Evolutionary conservation across 2,888 invertebrate genomes (phyloP).

Genomic region (Leuctra nigra): DNA sequence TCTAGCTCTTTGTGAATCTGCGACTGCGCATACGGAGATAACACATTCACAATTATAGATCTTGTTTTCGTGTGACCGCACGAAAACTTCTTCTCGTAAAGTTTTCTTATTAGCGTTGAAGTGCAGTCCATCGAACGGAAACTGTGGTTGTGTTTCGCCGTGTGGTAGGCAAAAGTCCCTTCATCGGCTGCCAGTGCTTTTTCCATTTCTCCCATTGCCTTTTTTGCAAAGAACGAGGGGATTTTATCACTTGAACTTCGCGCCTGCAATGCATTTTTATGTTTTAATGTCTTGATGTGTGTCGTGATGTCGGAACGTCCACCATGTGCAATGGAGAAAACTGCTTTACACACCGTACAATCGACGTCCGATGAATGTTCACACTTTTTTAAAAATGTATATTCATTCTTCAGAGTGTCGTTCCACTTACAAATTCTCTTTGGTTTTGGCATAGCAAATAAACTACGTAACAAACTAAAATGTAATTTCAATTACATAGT

Average conservation of each 20-base stretch:
- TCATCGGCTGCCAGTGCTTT: neutral
- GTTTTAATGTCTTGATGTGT: neutral
- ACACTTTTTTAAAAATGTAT: no score
- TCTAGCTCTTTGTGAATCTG: neutral
- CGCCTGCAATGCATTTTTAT: no score
- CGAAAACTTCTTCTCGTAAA: no score
- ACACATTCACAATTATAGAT: neutral
- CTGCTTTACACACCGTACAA: neutral
- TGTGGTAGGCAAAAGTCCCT: neutral
- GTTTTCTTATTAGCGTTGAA: no score
- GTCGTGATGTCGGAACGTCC: neutral
- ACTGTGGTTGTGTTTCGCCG: neutral
- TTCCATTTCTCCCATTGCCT: neutral
- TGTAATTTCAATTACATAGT: no score
- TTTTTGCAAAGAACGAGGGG: neutral
- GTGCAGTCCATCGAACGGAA: neutral
- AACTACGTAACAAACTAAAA: no score
- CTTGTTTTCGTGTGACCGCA: neutral
- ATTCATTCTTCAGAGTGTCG: no score
- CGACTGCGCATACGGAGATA: no score
- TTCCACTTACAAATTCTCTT: no score
- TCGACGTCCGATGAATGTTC: no score
- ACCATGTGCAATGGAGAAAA: neutral
- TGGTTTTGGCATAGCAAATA: neutral
- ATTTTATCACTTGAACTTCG: no score